Evolutionary conservation across 2,888 invertebrate species (phyloP).

Genomic region (Poecilobothrus nobilitatus): DNA sequence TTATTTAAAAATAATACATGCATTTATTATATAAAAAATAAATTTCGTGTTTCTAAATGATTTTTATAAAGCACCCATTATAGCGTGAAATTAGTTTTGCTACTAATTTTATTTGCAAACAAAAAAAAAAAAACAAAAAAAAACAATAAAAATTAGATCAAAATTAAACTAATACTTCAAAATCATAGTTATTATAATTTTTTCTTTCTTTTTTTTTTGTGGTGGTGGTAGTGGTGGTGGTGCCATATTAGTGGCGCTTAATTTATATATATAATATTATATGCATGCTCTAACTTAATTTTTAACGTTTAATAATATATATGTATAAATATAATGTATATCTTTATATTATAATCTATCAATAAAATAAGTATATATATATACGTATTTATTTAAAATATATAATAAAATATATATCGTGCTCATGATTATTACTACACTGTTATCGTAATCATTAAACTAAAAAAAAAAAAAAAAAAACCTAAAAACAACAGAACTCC

Average conservation of each 20-base stretch:
- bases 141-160: too few species aligned
- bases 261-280: not conserved
- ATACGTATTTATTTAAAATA: not conserved
- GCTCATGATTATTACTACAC: not conserved
- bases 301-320: not conserved
- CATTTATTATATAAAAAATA: not conserved
- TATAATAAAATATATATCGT: not conserved
- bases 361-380: too few species aligned
- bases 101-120: not conserved
- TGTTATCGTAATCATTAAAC: not conserved
- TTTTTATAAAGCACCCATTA: not conserved
- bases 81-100: not conserved
- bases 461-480: not conserved
- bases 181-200: too few species aligned
- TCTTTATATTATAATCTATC: too few species aligned
- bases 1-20: not conserved
- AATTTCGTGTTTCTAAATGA: not conserved
- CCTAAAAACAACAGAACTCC: not conserved
- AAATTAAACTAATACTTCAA: too few species aligned
- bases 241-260: not conserved
- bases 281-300: not conserved
- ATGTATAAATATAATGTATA: not conserved
- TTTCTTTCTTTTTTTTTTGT: too few species aligned
- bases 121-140: too few species aligned
- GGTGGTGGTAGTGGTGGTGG: not conserved